Evolutionary conservation across 2,797 vertebrate species (phyloP).

Genomic region (Notamacropus eugenii): DNA sequence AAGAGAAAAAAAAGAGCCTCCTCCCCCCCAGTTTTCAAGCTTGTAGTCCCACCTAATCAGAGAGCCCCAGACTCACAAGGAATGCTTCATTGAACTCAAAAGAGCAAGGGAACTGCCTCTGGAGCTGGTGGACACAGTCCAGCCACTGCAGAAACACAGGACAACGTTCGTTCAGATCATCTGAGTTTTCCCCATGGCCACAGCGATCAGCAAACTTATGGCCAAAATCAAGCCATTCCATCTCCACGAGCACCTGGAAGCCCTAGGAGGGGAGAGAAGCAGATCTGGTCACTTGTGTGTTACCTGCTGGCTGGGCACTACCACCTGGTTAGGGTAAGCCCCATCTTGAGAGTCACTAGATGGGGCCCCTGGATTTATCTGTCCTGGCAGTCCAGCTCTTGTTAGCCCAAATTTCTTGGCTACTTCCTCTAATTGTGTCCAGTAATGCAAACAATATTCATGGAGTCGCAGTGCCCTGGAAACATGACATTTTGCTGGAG

Average conservation of each 20-base stretch:
- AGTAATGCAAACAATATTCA: not conserved
- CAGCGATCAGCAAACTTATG: slow-evolving; percentile 99
- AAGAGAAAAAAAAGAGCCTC: not conserved
- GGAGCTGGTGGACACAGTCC: slow-evolving; percentile 98
- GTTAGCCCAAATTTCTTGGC: not conserved
- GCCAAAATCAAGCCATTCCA: slow-evolving; percentile 97
- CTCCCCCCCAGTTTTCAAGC: not conserved
- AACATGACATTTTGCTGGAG: not conserved
- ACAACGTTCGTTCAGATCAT: slow-evolving; percentile 97
- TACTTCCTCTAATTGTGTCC: not conserved
- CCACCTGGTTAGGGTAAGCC: not conserved
- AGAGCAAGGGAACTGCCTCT: slow-evolving; percentile 99
- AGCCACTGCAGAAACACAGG: slow-evolving; percentile 99
- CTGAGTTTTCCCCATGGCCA: slow-evolving; percentile 96
- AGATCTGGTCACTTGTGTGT: not conserved
- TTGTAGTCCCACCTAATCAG: slow-evolving; percentile 18
- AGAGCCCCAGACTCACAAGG: slow-evolving; percentile 89
- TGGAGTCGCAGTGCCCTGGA: not conserved
- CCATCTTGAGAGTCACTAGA: not conserved
- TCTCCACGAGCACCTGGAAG: slow-evolving; percentile 98
- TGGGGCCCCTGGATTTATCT: not conserved
- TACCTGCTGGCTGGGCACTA: too few species aligned
- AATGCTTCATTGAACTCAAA: slow-evolving; percentile 99
- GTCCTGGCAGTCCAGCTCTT: not conserved
- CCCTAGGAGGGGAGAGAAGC: slow-evolving; percentile 85